A percentile compares a stretch with the other conserved stretches of the same genome.
These are phyloP conservation scores for Andrena camellia DNA, from an alignment of 2,888 invertebrate species.

Conservation along the genomic window DNA sequence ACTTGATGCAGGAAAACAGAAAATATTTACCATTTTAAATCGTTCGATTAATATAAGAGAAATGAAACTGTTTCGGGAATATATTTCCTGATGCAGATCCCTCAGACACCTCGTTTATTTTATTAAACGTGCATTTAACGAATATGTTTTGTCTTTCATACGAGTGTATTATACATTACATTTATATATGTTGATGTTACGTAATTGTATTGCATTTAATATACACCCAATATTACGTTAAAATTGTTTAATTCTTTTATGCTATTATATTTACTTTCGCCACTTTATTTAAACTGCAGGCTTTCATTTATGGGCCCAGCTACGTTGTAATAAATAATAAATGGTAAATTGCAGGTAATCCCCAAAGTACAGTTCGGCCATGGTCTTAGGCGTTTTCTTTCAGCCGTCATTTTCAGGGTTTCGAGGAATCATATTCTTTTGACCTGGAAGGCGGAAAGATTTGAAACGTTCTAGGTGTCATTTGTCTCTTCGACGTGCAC, in stretches of 20 bases:
- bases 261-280: too few species aligned
- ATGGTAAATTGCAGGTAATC: too few species aligned
- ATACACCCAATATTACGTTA: too few species aligned
- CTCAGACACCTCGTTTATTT: neutral
- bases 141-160: neutral
- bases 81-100: neutral
- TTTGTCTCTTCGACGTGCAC: constrained; percentile 7
- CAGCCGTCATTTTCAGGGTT: neutral
- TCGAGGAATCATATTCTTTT: neutral
- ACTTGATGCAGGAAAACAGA: constrained; percentile 86
- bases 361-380: too few species aligned
- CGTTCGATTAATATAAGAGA: neutral
- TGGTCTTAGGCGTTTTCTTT: too few species aligned
- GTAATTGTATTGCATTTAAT: too few species aligned
- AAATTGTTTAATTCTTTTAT: too few species aligned
- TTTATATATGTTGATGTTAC: too few species aligned
- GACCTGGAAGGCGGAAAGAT: neutral
- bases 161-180: neutral
- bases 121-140: neutral
- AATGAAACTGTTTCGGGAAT: neutral
- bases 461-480: neutral
- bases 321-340: too few species aligned
- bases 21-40: constrained; percentile 66
- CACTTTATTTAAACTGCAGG: too few species aligned
- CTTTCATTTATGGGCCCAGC: too few species aligned